phyloP scores from a whole-genome alignment of 1,140 invertebrate genomes.

The Platorchestia sp. region DNA sequence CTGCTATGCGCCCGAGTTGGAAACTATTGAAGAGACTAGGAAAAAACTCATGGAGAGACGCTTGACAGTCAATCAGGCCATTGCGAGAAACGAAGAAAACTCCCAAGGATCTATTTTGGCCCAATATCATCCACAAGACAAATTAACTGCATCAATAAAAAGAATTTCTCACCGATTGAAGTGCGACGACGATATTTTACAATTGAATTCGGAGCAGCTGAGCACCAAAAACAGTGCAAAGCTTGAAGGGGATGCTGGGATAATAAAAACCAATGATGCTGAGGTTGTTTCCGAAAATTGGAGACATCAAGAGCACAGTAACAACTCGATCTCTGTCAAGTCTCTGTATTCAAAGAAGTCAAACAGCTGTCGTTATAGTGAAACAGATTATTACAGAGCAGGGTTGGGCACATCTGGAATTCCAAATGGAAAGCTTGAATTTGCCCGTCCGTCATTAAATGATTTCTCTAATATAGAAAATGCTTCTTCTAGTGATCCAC shows the following conservation, averaged over 20 bases:
- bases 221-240: background rate
- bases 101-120: constrained; percentile 1
- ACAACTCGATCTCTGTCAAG: background rate
- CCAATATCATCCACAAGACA: constrained; percentile 4
- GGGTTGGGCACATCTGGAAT: background rate
- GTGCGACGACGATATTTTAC: background rate
- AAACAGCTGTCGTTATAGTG: background rate
- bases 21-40: constrained; percentile 81
- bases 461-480: background rate
- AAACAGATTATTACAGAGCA: background rate
- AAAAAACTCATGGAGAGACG: constrained; percentile 78
- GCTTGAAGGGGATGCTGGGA: background rate
- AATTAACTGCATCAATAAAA: constrained; percentile 1
- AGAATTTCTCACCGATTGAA: background rate
- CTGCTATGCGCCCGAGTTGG: constrained; percentile 91
- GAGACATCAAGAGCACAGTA: background rate
- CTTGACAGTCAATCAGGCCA: background rate
- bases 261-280: background rate
- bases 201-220: background rate
- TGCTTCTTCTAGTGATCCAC: background rate
- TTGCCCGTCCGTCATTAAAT: background rate
- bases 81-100: background rate
- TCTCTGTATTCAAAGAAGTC: background rate
- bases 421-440: background rate
- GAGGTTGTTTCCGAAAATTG: background rate